Conservation (phyloP, 2,113 vertebrate species). For the Entelurus aequoreus region DNA sequence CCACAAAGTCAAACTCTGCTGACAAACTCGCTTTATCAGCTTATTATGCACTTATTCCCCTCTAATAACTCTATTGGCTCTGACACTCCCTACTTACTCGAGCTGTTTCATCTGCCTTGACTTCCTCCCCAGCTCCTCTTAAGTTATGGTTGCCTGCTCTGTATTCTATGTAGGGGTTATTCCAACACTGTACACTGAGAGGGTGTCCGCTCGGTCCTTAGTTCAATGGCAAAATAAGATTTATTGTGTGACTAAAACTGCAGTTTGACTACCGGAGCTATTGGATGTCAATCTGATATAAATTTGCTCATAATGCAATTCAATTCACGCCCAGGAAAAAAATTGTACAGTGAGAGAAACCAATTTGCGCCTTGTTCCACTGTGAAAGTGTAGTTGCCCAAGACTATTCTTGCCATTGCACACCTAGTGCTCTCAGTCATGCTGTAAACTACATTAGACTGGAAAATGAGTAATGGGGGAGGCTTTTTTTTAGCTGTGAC, state of each 20-base stretch:
- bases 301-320: not conserved
- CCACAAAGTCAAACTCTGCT: not conserved
- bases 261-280: not conserved
- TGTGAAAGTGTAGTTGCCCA: conserved; percentile 24
- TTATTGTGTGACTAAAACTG: not conserved
- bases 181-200: too few relatives aligned
- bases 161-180: not conserved
- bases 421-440: conserved; percentile 13
- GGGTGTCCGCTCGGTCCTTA: not conserved
- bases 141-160: not conserved
- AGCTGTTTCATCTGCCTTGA: not conserved
- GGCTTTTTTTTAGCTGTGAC: conserved; percentile 2
- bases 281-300: not conserved
- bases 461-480: not conserved
- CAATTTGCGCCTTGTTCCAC: not conserved
- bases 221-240: conserved; percentile 2
- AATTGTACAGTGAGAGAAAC: not conserved
- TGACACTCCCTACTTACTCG: not conserved
- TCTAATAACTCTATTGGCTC: not conserved
- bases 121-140: not conserved
- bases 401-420: not conserved
- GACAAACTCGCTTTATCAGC: conserved; percentile 1
- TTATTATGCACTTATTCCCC: not conserved
- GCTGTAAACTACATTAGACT: conserved; percentile 29
- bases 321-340: not conserved